phyloP scores from a whole-genome alignment of 2,113 vertebrate genomes.

The Charina bottae region DNA sequence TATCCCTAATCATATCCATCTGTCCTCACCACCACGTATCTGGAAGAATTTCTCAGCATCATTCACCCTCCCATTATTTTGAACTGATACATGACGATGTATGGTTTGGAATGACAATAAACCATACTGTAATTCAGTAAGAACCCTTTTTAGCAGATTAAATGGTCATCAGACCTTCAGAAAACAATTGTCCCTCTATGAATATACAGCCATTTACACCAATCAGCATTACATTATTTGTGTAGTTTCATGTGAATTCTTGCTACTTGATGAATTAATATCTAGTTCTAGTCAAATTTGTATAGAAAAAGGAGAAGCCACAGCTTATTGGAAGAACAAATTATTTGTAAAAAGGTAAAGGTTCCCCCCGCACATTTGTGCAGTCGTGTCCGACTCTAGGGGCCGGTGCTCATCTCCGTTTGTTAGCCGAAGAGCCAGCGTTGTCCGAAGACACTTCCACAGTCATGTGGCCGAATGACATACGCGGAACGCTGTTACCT shows the following conservation, averaged over 20 bases:
- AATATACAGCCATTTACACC: not conserved
- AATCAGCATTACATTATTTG: not conserved
- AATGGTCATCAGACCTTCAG: not conserved
- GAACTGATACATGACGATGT: not conserved
- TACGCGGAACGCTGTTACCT: too few species aligned
- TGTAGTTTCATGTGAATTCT: not conserved
- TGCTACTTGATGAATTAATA: not conserved
- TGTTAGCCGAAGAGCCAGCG: too few species aligned
- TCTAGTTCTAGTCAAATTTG: not conserved
- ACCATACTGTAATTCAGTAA: not conserved
- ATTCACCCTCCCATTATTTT: rapidly evolving
- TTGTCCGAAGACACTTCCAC: too few species aligned
- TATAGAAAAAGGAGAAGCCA: not conserved
- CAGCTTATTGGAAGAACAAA: not conserved
- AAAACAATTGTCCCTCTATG: not conserved
- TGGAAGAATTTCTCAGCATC: not conserved
- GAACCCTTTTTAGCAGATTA: not conserved
- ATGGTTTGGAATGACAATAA: constrained; percentile 13
- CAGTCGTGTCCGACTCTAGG: too few species aligned
- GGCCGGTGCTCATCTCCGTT: too few species aligned
- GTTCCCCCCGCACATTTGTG: too few species aligned
- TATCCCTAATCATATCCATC: not conserved
- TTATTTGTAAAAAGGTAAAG: too few species aligned
- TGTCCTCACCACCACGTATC: not conserved
- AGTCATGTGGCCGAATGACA: too few species aligned